A percentile compares a stretch with the other conserved stretches of the same genome.
Evolutionary conservation across 2,888 invertebrate genomes (phyloP).

Genomic region (Asteroscopus sphinx): DNA sequence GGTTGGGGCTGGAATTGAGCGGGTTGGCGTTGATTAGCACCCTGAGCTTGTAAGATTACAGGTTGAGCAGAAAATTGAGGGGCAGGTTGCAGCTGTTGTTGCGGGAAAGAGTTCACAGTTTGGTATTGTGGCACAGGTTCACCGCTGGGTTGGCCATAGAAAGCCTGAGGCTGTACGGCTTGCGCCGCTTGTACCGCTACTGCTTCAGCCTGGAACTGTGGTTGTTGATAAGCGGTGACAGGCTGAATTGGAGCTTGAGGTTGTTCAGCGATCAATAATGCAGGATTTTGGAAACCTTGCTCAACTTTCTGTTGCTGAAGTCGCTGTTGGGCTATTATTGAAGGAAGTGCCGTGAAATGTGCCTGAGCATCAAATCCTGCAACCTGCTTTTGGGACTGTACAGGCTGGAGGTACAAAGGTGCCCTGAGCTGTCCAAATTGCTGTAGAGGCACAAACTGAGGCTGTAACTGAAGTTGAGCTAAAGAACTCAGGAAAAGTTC

Average conservation of each 20-base stretch:
- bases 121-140: slow-evolving; percentile 60
- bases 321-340: slow-evolving; percentile 79
- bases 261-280: slow-evolving; percentile 66
- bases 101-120: slow-evolving; percentile 46
- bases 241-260: slow-evolving; percentile 47
- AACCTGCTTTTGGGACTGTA: slow-evolving; percentile 70
- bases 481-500: slow-evolving; percentile 80
- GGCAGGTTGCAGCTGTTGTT: slow-evolving; percentile 41
- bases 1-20: slow-evolving; percentile 45
- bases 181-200: slow-evolving; percentile 27
- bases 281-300: slow-evolving; percentile 63
- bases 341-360: slow-evolving; percentile 81
- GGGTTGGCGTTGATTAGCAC: slow-evolving; percentile 37
- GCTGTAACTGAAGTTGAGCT: slow-evolving; percentile 78
- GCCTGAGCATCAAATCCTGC: slow-evolving; percentile 77
- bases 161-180: slow-evolving; percentile 42
- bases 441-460: slow-evolving; percentile 74
- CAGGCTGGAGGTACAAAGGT: slow-evolving; percentile 69
- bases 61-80: slow-evolving; percentile 53
- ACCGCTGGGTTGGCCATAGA: slow-evolving; percentile 36
- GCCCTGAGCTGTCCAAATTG: slow-evolving; percentile 68
- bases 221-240: slow-evolving; percentile 49
- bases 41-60: slow-evolving; percentile 59
- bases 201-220: slow-evolving; percentile 51
- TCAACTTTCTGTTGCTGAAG: slow-evolving; percentile 62